Base-by-base conservation (phyloP, 1,140 invertebrate species). In the Parapsyche elsis region DNA sequence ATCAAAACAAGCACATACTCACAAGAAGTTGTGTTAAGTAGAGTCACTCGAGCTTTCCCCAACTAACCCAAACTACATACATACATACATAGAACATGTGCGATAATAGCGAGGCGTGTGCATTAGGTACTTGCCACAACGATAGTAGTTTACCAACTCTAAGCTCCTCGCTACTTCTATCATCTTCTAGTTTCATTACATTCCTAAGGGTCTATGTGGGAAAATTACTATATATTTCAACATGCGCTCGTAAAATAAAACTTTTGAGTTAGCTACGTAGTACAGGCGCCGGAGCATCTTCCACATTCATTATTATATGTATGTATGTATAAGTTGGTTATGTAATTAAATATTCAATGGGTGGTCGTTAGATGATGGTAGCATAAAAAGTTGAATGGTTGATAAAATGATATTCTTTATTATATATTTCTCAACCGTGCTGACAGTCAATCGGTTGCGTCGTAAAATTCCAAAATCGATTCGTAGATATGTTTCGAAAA, bases 331-430 rank as follows among this genome's bases (percentile, higher is more conserved):
- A 53, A 14, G 49, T 16, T 53, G 2, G 64, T 26, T 67, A 12
- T 67, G 24, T 23, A 67, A 67, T 67, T 67, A 26, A 67, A 67
- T 67, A 67, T 67, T 67, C 24, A 26, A 23, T 67, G 64, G 64
- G 64, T 67, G 64, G 64, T 23, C 64, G 64, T 67, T 67, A 67
- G 10, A 16, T 16, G 49, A 53, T 10, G 12, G 24, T 26, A 26
- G 26, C 21, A 12, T 24, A 67, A 9, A 67, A 21, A 67, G 64
- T 26, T 23, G 64, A 67, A 67, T 23, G 24, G 7, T 26, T 23
- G 64, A 67, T 67, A 26, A 24, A 12, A 24, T 67, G 4, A 67
- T 30, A 9, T 26, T 67, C 9, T 67, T 67, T 61, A 61, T 23
- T 9, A 14, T 9, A n/a, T n/a, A 26, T 67, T 23, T 12, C 64